A percentile compares a stretch with the other conserved stretches of the same genome.
Evolutionary conservation across 2,888 invertebrate species (phyloP).

Genomic region (Nematopogon swammerdamellus): DNA sequence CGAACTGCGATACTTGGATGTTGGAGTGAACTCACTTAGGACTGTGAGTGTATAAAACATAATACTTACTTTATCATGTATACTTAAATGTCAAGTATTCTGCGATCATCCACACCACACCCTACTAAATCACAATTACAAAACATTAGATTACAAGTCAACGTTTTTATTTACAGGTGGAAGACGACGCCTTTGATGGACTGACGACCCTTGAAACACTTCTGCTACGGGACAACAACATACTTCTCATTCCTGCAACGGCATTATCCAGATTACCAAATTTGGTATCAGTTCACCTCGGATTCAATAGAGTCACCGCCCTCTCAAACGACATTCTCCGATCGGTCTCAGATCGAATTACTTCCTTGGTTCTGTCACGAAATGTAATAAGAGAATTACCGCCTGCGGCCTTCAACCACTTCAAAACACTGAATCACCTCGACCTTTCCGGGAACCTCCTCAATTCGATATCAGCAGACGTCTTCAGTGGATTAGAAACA

Average conservation of each 20-base stretch:
- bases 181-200: slow-evolving; percentile 85
- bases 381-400: slow-evolving; percentile 88
- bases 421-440: slow-evolving; percentile 66
- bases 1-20: slow-evolving; percentile 69
- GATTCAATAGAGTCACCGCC: slow-evolving; percentile 85
- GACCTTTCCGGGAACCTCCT: slow-evolving; percentile 80
- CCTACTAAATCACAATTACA: too few relatives aligned
- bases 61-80: too few relatives aligned
- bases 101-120: too few relatives aligned
- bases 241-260: slow-evolving; percentile 78
- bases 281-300: slow-evolving; percentile 70
- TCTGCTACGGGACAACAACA: slow-evolving; percentile 82
- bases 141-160: too few relatives aligned
- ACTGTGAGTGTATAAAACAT: slow-evolving; percentile 64
- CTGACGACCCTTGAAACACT: slow-evolving; percentile 72
- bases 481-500: slow-evolving; percentile 73
- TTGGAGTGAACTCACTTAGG: slow-evolving; percentile 82
- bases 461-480: slow-evolving; percentile 66
- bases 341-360: slow-evolving; percentile 68
- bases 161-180: slow-evolving; percentile 59
- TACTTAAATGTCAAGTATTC: too few relatives aligned
- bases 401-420: slow-evolving; percentile 73
- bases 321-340: slow-evolving; percentile 74
- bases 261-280: slow-evolving; percentile 77
- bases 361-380: slow-evolving; percentile 71